Base-by-base conservation (phyloP, 2,888 invertebrate genomes). In the Agonopterix subpropinquella region DNA sequence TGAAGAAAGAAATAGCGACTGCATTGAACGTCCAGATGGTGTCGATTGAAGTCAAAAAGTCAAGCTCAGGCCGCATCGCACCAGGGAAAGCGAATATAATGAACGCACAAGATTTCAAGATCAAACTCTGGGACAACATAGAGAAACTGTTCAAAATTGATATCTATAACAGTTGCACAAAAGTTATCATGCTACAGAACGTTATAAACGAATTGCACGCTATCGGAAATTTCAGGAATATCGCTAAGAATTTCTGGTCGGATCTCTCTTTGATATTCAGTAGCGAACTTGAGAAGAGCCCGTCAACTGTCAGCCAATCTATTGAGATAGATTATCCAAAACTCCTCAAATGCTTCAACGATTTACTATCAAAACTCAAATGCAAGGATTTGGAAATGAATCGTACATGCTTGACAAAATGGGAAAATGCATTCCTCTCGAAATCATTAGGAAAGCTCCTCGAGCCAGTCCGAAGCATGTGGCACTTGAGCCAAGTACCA, bases 241-340 rank as follows among this genome's bases (percentile, higher is more conserved):
- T 89, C 41, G 77, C 82, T 0, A 90, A 88, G 54, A 81, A 81
- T 47, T 91, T 93, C 70, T 93, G 93, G 93, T 75, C 87, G 1
- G 87, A 89, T 47, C 74, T 93, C 1, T 77, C 72, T 3, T 51
- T 69, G 3, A 70, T 77, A 5, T 87, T 89, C 53, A 78, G 82
- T 53, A 80, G 67, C 56, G 91, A 91, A 68, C 76, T 91, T 28
- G 89, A 89, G 44, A 90, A 89, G 60, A 83, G 90, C 47, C 81
- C 90, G 1, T 59, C 80, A 1, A 84, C 89, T 51, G 91, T 96
- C 43, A 94, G 93, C 65, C 96, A 96, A 77, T 93, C 95, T 49
- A 89, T 97, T 50, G 96, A 97, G 80, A 94, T 94, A 49, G 96
- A 97, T 72, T 97, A 93, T 76, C 96, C 96, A 4, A 95, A 94